Conservation (phyloP, 2,888 invertebrate genomes). For the Eupsilia transversa region DNA sequence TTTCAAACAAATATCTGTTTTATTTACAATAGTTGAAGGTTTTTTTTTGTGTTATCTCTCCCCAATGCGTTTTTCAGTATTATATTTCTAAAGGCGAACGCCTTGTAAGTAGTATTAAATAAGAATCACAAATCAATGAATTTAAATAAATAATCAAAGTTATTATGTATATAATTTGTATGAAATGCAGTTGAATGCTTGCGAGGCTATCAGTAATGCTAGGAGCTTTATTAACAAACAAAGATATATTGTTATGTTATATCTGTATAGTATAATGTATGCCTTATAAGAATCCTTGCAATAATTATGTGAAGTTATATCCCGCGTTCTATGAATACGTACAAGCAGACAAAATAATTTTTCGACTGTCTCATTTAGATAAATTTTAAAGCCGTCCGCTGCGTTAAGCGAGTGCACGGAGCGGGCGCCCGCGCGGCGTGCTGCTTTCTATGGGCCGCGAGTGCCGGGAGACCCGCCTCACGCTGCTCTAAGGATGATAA, state of each 20-base stretch:
- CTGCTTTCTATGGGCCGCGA: too few relatives aligned
- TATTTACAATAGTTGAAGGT: slow-evolving; percentile 67
- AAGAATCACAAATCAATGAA: slow-evolving; percentile 59
- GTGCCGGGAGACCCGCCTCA: too few relatives aligned
- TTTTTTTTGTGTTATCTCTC: slow-evolving; percentile 67
- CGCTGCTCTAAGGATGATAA: too few relatives aligned
- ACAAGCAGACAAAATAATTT: slow-evolving; percentile 34
- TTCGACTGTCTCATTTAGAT: slow-evolving; percentile 18
- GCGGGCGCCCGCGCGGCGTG: too few relatives aligned
- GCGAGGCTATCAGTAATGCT: slow-evolving; percentile 70
- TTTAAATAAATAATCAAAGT: slow-evolving; percentile 51
- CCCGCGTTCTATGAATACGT: slow-evolving; percentile 34
- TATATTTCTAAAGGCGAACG: slow-evolving; percentile 62
- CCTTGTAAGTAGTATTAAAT: slow-evolving; percentile 42
- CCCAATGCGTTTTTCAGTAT: slow-evolving; percentile 74
- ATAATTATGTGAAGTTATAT: slow-evolving; percentile 57
- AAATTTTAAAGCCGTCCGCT: not conserved
- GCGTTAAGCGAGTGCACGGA: too few relatives aligned
- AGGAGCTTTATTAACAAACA: slow-evolving; percentile 71
- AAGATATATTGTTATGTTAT: slow-evolving; percentile 66
- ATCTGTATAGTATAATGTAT: slow-evolving; percentile 54
- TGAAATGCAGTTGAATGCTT: slow-evolving; percentile 49
- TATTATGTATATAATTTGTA: slow-evolving; percentile 45
- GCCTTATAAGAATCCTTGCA: slow-evolving; percentile 61
- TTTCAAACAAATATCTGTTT: slow-evolving; percentile 67